Evolutionary conservation across 2,888 invertebrate species (phyloP).

Genomic region (Standfussiana lucernea): DNA sequence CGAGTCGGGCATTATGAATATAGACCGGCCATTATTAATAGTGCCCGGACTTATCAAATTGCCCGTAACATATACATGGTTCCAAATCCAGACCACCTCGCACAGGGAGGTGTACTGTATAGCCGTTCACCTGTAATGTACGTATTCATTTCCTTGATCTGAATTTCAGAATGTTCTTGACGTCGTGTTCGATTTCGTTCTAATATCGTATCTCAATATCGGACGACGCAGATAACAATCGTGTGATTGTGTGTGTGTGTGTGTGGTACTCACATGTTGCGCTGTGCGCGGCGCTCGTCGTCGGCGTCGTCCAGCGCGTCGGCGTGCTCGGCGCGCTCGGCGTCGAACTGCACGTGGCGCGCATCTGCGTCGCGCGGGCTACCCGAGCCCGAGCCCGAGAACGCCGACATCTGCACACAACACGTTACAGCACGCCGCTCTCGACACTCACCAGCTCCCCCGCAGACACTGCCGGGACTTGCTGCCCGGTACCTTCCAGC

Average conservation of each 20-base stretch:
- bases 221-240: background rate
- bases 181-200: background rate
- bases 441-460: slow-evolving; percentile 9
- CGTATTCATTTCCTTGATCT: background rate
- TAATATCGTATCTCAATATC: background rate
- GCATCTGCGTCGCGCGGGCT: slow-evolving; percentile 73
- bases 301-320: slow-evolving; percentile 76
- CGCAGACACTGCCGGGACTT: slow-evolving; percentile 25
- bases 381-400: slow-evolving; percentile 50
- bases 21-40: too few species aligned
- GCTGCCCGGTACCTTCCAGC: background rate
- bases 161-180: background rate
- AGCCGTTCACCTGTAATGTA: background rate
- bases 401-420: slow-evolving; percentile 56
- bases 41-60: too few species aligned
- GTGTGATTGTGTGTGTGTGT: background rate
- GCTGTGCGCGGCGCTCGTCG: slow-evolving; percentile 78
- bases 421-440: background rate
- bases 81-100: background rate
- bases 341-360: slow-evolving; percentile 82
- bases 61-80: too few species aligned
- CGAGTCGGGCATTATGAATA: too few species aligned
- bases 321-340: slow-evolving; percentile 72
- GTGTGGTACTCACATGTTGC: slow-evolving; percentile 77
- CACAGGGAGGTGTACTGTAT: too few species aligned